A percentile compares a stretch with the other conserved stretches of the same genome.
phyloP scores from a whole-genome alignment of 2,888 invertebrate species.

The Standfussiana lucernea region DNA sequence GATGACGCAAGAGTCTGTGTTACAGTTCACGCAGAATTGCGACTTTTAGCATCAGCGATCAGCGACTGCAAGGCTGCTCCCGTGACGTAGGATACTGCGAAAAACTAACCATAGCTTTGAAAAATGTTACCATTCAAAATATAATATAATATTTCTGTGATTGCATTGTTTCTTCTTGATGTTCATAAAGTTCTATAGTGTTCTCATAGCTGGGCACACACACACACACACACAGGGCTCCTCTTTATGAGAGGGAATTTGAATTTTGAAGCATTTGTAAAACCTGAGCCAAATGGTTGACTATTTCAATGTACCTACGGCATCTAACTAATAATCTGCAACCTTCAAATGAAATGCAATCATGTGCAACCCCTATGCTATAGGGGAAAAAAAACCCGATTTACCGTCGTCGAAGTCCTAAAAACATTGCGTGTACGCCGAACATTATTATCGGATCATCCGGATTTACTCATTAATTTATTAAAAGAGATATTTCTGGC shows the following conservation, averaged over 20 bases:
- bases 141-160: not conserved
- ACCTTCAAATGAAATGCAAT: not conserved
- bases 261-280: not conserved
- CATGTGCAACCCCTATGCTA: not conserved
- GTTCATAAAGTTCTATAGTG: not conserved
- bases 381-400: not conserved
- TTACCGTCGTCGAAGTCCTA: not conserved
- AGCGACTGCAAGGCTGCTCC: not conserved
- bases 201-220: not conserved
- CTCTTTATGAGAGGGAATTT: not conserved
- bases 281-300: not conserved
- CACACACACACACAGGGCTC: not conserved
- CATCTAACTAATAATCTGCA: not conserved
- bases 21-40: slow-evolving; percentile 9
- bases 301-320: no score
- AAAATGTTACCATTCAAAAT: no score
- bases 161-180: not conserved
- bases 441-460: slow-evolving; percentile 59
- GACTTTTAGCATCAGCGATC: not conserved
- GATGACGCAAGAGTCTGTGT: slow-evolving; percentile 67
- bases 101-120: not conserved
- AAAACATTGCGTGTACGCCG: slow-evolving; percentile 14
- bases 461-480: slow-evolving; percentile 75
- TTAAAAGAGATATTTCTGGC: slow-evolving; percentile 74
- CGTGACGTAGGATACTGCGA: not conserved